phyloP scores from a whole-genome alignment of 2,113 vertebrate species.

The Rhabdomys dilectus region DNA sequence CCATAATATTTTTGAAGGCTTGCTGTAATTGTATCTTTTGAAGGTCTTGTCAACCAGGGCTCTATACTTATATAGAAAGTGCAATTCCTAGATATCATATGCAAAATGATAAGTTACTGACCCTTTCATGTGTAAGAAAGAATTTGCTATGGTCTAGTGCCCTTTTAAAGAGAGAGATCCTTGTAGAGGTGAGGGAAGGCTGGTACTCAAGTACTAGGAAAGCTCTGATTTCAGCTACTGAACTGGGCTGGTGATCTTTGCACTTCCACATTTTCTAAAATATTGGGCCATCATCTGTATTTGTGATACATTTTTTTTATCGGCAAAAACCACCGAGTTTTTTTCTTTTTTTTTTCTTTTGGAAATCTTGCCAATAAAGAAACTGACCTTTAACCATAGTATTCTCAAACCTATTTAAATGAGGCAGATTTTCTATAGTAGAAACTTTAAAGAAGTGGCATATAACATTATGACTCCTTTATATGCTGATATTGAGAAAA shows the following conservation, averaged over 20 bases:
- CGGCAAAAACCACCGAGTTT: slow-evolving; percentile 25
- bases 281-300: not conserved
- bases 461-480: slow-evolving; percentile 20
- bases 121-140: not conserved
- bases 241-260: not conserved
- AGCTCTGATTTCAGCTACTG: not conserved
- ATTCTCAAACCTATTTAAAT: slow-evolving; percentile 45
- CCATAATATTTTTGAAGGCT: slow-evolving; percentile 40
- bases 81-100: slow-evolving; percentile 20
- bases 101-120: slow-evolving; percentile 18
- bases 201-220: not conserved
- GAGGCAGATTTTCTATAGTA: slow-evolving; percentile 10
- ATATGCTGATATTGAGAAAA: not conserved
- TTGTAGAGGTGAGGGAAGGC: not conserved
- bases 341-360: slow-evolving; percentile 36
- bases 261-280: slow-evolving; percentile 43
- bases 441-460: not conserved
- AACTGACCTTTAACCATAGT: slow-evolving; percentile 33
- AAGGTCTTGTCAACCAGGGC: not conserved
- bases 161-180: not conserved
- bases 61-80: not conserved
- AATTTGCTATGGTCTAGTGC: not conserved
- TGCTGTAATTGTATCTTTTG: not conserved
- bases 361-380: slow-evolving; percentile 46
- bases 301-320: slow-evolving; percentile 33